Evolutionary conservation across 2,888 invertebrate genomes (phyloP).

Genomic region (Aspidapion aeneum): DNA sequence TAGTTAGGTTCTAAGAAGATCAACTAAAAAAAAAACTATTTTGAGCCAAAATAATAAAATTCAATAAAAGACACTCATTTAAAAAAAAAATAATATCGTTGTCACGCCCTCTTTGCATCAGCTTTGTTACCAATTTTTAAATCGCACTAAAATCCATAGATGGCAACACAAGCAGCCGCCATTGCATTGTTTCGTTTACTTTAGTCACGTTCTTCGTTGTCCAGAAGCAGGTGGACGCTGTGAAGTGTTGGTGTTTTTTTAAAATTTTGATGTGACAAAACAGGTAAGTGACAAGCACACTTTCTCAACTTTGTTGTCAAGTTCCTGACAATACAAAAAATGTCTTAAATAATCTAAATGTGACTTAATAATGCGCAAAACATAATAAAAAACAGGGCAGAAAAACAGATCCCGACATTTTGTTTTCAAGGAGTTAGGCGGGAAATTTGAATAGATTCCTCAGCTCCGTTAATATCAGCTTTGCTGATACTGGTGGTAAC

Average conservation of each 20-base stretch:
- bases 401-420: neutral
- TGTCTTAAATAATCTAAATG: neutral
- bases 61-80: neutral
- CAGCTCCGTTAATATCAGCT: neutral
- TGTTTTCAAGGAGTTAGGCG: neutral
- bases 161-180: neutral
- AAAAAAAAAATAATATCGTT: neutral
- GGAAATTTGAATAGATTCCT: neutral
- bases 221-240: neutral
- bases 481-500: neutral
- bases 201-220: neutral
- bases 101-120: neutral
- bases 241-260: neutral
- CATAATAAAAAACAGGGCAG: neutral
- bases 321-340: neutral
- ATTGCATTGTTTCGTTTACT: neutral
- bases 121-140: neutral
- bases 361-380: neutral
- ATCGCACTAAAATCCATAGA: neutral
- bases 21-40: neutral
- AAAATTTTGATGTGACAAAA: neutral
- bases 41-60: neutral
- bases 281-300: neutral
- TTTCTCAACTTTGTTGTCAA: neutral
- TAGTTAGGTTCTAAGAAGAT: neutral